phyloP scores from a whole-genome alignment of 2,888 invertebrate genomes.

The Pedicia rivosa region DNA sequence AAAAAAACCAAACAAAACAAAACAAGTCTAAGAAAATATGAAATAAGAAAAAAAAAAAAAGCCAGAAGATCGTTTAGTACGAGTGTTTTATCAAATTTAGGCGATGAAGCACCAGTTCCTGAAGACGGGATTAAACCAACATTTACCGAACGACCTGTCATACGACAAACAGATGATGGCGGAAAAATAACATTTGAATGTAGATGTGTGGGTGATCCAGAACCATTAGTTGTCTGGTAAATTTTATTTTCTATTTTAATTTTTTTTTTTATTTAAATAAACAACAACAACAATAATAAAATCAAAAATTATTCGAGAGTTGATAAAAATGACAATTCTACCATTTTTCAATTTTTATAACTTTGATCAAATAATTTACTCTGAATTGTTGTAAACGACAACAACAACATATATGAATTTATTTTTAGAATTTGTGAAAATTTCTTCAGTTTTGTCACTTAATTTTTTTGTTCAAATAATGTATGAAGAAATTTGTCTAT shows the following conservation, averaged over 20 bases:
- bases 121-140: slow-evolving; percentile 91
- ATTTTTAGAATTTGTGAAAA: too few relatives aligned
- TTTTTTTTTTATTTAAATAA: background rate
- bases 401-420: too few relatives aligned
- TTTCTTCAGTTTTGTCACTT: too few relatives aligned
- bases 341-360: too few relatives aligned
- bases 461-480: too few relatives aligned
- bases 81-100: slow-evolving; percentile 33
- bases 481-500: too few relatives aligned
- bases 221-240: slow-evolving; percentile 88
- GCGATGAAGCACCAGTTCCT: slow-evolving; percentile 90
- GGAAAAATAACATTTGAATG: slow-evolving; percentile 93
- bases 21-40: too few relatives aligned
- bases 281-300: background rate
- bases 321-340: too few relatives aligned
- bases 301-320: background rate
- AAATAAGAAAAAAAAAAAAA: slow-evolving; percentile 5
- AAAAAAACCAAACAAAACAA: too few relatives aligned
- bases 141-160: slow-evolving; percentile 94
- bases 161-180: slow-evolving; percentile 92
- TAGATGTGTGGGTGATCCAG: slow-evolving; percentile 92
- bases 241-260: slow-evolving; percentile 19
- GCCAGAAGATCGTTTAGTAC: background rate
- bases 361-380: too few relatives aligned
- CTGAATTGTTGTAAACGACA: too few relatives aligned